Evolutionary conservation across 1,140 invertebrate genomes (phyloP), one percentile per base, ranked within the genome.

Genomic region (Lutraria rhynchaena): DNA sequence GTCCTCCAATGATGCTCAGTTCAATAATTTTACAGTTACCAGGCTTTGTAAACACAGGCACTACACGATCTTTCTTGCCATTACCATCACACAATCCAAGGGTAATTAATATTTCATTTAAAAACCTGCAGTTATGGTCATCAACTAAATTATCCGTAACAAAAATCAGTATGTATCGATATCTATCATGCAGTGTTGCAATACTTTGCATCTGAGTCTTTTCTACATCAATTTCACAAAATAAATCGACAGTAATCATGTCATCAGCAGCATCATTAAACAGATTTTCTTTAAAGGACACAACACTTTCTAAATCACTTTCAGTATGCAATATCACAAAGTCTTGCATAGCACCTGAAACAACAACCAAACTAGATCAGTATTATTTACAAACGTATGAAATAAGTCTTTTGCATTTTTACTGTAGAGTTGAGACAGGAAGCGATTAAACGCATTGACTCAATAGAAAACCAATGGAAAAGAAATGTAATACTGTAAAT

Each of bases 251-350:
- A 13, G 29, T 3, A 2, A 35, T 35, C 3, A 19, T 33, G 19
- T 15, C 17, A 4, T 61, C 58, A 33, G 33, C 31, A 33, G 19
- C 3, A n/a, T 61, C 58, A 33, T 61, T 35, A 9, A 27, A 1
- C 35, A 61, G n/a, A 33, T 61, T 17, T 5, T 61, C 33, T 31
- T 17, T 61, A 31, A 7, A 61, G 4, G 9, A 3, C 5, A 3
- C 4, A 1, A 17, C 58, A 15, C 3, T 31, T 61, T 61, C 58
- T 1, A n/a, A 9, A 17, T 61, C 58, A 9, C 4, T 33, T 9
- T 61, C 31, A 35, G 58, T 61, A 19, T 61, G 27, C 2, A 61
- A 1, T 17, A 61, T 61, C 5, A 61, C 58, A 35, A 61, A 61
- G 31, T 61, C 58, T 61, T 7, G 3, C 58, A 61, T 61, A 41